Conservation (phyloP, 2,888 invertebrate species). For the Physocephala rufipes region DNA sequence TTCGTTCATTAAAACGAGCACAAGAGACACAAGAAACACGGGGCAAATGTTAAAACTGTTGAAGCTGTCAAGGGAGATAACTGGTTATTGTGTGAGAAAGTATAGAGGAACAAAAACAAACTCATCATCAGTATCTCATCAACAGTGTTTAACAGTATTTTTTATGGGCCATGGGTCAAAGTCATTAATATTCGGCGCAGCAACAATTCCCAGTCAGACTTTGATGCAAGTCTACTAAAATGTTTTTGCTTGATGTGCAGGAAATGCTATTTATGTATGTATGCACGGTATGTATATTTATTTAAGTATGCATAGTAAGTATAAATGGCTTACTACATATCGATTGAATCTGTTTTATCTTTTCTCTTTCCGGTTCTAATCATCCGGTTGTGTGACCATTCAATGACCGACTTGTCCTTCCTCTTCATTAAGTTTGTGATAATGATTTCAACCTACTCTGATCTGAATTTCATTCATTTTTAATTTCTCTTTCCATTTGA, state of each 20-base stretch:
- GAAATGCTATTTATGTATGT: background rate
- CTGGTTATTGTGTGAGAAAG: background rate
- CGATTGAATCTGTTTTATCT: background rate
- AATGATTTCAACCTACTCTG: background rate
- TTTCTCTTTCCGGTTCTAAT: background rate
- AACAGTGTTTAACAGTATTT: background rate
- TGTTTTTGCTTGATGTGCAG: slow-evolving; percentile 16
- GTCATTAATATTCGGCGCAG: slow-evolving; percentile 36
- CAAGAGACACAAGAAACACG: background rate
- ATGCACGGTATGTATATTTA: background rate
- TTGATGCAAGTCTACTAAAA: slow-evolving; percentile 27
- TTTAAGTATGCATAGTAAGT: background rate
- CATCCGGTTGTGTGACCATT: background rate
- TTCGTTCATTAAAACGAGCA: slow-evolving; percentile 9
- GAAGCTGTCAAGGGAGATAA: too few relatives aligned
- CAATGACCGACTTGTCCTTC: background rate
- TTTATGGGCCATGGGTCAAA: slow-evolving; percentile 31
- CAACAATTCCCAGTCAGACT: slow-evolving; percentile 31
- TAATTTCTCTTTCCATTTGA: slow-evolving; percentile 23
- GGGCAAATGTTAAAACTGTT: background rate
- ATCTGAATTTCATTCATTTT: slow-evolving; percentile 16
- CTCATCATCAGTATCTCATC: slow-evolving; percentile 11
- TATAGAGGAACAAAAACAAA: background rate
- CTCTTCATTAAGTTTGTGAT: background rate
- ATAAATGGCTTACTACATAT: background rate